Evolutionary conservation across 2,113 vertebrate species (phyloP).

Genomic region (Bubo scandiacus): DNA sequence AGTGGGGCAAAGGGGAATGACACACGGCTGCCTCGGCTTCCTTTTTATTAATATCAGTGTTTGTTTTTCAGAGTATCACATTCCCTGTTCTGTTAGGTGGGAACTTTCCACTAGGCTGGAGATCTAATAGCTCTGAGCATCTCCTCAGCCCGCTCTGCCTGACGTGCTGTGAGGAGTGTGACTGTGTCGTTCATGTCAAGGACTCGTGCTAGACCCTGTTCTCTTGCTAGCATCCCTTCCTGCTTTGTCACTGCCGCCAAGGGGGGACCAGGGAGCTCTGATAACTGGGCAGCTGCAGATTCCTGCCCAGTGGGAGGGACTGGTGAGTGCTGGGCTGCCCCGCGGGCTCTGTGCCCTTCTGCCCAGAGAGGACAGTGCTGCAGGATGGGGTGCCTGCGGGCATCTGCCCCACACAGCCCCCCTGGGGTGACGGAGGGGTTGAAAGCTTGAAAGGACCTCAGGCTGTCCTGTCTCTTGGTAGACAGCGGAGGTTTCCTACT

Average conservation of each 20-base stretch:
- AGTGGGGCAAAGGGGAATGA: not conserved
- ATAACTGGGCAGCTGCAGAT: not conserved
- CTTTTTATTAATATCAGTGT: not conserved
- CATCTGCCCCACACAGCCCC: not conserved
- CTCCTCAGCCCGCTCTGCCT: not conserved
- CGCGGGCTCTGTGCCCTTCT: accelerated
- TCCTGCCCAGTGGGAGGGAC: not conserved
- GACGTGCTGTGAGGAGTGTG: not conserved
- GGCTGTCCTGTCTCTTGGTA: not conserved
- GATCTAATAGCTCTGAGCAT: accelerated
- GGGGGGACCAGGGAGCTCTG: not conserved
- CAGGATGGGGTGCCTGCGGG: not conserved
- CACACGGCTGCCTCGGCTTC: not conserved
- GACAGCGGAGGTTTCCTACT: not conserved
- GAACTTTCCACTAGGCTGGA: not conserved
- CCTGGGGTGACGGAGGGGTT: not conserved
- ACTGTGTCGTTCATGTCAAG: not conserved
- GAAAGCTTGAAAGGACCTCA: not conserved
- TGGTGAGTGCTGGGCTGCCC: not conserved
- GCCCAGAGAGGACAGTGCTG: not conserved
- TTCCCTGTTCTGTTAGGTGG: not conserved
- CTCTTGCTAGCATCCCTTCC: not conserved
- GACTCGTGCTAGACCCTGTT: not conserved
- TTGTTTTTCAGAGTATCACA: not conserved
- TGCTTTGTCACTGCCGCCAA: not conserved